These are phyloP conservation scores for Heliconius hortense DNA, from an alignment of 2,888 invertebrate species.

Conservation along the genomic window DNA sequence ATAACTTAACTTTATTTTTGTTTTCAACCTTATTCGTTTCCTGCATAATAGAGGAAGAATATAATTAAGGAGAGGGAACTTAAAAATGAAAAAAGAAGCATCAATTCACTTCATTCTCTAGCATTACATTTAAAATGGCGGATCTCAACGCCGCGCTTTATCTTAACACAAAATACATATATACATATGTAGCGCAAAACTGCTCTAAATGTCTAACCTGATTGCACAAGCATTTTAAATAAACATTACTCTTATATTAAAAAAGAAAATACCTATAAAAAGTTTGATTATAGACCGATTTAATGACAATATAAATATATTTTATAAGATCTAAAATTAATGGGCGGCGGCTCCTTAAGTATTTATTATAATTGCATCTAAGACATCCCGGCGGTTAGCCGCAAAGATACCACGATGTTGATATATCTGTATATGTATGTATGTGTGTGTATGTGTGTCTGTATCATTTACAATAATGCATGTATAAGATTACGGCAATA, in stretches of 20 bases:
- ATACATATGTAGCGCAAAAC: background rate
- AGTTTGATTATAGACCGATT: background rate
- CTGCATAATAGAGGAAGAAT: too few species aligned
- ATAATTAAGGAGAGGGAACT: too few species aligned
- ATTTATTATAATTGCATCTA: constrained; percentile 26
- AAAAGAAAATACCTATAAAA: background rate
- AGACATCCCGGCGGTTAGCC: constrained; percentile 26
- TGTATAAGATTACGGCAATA: constrained; percentile 15
- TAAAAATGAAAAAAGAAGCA: too few species aligned
- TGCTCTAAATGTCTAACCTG: background rate
- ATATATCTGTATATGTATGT: background rate
- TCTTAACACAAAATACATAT: too few species aligned
- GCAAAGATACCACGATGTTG: constrained; percentile 22
- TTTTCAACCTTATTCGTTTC: too few species aligned
- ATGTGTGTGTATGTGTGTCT: background rate
- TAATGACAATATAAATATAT: constrained; percentile 6
- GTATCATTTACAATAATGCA: constrained; percentile 11
- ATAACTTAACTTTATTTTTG: too few species aligned
- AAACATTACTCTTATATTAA: background rate
- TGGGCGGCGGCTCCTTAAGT: constrained; percentile 11
- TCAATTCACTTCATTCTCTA: too few species aligned
- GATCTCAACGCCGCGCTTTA: too few species aligned
- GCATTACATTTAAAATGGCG: too few species aligned
- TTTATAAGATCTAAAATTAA: constrained; percentile 15
- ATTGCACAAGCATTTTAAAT: background rate